Conservation (phyloP, 2,113 vertebrate species). For the Heptranchias perlo region DNA sequence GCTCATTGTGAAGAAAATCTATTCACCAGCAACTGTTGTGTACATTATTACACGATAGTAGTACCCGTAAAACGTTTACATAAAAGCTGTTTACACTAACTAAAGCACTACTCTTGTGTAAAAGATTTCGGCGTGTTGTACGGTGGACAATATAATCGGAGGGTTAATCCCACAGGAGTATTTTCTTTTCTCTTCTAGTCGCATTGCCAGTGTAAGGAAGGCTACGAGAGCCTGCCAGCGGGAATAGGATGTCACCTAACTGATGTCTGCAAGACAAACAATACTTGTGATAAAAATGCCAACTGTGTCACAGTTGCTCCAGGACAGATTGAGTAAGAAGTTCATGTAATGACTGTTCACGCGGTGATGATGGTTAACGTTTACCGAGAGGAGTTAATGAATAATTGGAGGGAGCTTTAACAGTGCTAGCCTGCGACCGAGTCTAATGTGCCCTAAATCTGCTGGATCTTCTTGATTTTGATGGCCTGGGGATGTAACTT, state of each 20-base stretch:
- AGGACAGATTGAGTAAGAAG: constrained; percentile 64
- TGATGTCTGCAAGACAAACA: constrained; percentile 63
- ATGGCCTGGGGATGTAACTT: background rate
- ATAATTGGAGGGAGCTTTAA: background rate
- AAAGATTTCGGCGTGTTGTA: background rate
- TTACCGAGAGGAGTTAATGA: background rate
- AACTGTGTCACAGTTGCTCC: constrained; percentile 64
- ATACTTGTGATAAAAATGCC: constrained; percentile 73
- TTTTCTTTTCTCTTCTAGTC: constrained; percentile 56
- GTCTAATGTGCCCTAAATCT: background rate
- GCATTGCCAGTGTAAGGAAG: constrained; percentile 80
- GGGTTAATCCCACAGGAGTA: background rate
- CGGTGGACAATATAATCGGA: background rate
- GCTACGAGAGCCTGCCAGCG: constrained; percentile 57
- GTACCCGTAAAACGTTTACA: background rate
- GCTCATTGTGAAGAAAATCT: background rate
- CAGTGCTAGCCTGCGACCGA: background rate
- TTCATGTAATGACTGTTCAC: background rate
- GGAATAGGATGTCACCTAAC: constrained; percentile 64
- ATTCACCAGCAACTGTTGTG: background rate
- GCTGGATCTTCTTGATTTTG: background rate
- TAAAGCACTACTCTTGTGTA: background rate
- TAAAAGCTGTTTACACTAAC: background rate
- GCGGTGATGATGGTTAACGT: background rate
- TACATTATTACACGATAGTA: background rate